Evolutionary conservation across 2,113 vertebrate species (phyloP).

Genomic region (Gopherus flavomarginatus): DNA sequence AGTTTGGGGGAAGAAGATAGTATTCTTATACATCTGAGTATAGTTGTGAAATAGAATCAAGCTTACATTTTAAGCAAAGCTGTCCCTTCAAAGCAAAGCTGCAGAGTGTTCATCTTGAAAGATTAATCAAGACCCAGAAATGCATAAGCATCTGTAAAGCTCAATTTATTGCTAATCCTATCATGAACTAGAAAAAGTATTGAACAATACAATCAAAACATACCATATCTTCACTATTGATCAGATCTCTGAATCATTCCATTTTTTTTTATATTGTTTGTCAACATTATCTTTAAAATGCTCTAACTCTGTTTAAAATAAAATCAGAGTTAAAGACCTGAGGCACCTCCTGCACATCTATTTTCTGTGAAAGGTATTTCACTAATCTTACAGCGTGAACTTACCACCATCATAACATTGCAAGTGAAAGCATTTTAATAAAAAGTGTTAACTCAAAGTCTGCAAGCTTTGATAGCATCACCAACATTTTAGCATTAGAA

Average conservation of each 20-base stretch:
- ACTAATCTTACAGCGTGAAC: conserved; percentile 51
- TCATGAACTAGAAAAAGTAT: conserved; percentile 28
- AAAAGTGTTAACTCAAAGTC: conserved; percentile 53
- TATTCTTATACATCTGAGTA: conserved; percentile 9
- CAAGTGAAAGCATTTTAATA: conserved; percentile 32
- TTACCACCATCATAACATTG: conserved; percentile 25
- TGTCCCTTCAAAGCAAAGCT: conserved; percentile 57
- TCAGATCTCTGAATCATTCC: neutral
- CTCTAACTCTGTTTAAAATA: conserved; percentile 4
- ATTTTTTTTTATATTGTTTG: conserved; percentile 19
- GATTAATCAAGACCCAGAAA: conserved; percentile 68
- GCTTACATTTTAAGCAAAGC: conserved; percentile 37
- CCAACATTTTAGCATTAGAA: conserved; percentile 8
- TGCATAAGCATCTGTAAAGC: conserved; percentile 57
- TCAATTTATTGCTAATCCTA: conserved; percentile 62
- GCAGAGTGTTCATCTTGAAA: conserved; percentile 69
- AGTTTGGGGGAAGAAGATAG: neutral
- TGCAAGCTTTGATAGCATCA: neutral
- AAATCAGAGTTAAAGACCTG: neutral
- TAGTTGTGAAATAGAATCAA: conserved; percentile 53
- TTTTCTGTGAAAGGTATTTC: neutral
- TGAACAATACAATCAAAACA: neutral
- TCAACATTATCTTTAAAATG: neutral
- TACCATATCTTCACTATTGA: conserved; percentile 5
- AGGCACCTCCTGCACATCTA: neutral